These are phyloP conservation scores for Cryptus armator DNA, from an alignment of 2,888 invertebrate species.

Conservation along the genomic window DNA sequence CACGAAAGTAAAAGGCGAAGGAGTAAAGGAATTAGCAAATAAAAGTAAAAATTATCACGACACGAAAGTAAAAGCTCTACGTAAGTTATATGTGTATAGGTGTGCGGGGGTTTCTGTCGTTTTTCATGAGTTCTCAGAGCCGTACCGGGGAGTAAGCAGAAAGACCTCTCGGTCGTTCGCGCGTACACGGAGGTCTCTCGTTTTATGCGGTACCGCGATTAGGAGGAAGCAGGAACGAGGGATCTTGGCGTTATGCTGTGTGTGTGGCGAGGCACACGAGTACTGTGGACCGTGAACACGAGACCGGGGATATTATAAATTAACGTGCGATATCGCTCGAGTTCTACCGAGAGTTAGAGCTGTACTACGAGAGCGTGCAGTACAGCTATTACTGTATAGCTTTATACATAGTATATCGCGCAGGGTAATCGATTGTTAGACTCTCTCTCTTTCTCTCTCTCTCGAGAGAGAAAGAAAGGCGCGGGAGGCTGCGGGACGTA, in stretches of 20 bases:
- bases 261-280: conserved; percentile 48
- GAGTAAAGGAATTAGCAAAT: conserved; percentile 52
- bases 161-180: conserved; percentile 23
- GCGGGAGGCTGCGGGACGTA: conserved; percentile 64
- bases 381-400: conserved; percentile 24
- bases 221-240: conserved; percentile 64
- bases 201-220: conserved; percentile 60
- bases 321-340: conserved; percentile 68
- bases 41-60: conserved; percentile 48
- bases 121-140: conserved; percentile 23
- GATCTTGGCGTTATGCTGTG: conserved; percentile 28
- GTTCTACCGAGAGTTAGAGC: conserved; percentile 50
- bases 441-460: conserved; percentile 4
- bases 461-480: conserved; percentile 10
- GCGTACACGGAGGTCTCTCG: conserved; percentile 59
- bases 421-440: conserved; percentile 69
- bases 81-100: neutral
- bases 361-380: conserved; percentile 33
- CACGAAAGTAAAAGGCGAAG: conserved; percentile 52
- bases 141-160: neutral
- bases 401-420: conserved; percentile 45
- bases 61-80: conserved; percentile 61
- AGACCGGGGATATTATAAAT: conserved; percentile 68
- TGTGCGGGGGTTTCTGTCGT: conserved; percentile 12
- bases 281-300: conserved; percentile 66